These are phyloP conservation scores for Mactra quadrangularis DNA, from an alignment of 1,140 invertebrate genomes.

Conservation along the genomic window DNA sequence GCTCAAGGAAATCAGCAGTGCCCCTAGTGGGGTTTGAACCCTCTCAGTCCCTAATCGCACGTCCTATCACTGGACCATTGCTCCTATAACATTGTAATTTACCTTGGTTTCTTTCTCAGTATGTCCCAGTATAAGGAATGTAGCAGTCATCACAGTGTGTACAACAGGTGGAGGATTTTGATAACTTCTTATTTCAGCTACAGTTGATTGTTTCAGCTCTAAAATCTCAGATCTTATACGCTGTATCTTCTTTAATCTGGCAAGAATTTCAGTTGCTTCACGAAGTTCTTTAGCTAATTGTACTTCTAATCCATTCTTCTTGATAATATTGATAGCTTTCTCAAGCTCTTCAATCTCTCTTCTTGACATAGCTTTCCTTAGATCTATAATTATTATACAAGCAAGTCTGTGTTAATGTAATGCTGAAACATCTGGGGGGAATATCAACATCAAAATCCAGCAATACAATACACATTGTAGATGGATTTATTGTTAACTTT, in stretches of 20 bases:
- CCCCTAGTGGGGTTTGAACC: too few species aligned
- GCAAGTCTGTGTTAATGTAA: neutral
- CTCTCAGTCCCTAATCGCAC: too few species aligned
- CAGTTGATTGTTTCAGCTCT: conserved; percentile 81
- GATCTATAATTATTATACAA: conserved; percentile 66
- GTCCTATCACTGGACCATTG: too few species aligned
- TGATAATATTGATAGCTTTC: conserved; percentile 78
- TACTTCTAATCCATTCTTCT: conserved; percentile 79
- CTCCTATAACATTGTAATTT: too few species aligned
- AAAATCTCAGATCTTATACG: conserved; percentile 82
- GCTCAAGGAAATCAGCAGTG: too few species aligned
- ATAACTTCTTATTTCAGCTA: conserved; percentile 82
- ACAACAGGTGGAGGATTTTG: conserved; percentile 79
- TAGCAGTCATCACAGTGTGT: conserved; percentile 80
- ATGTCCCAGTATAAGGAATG: conserved; percentile 80
- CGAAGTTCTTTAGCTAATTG: conserved; percentile 75
- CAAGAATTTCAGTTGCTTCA: conserved; percentile 75
- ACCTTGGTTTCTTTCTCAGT: conserved; percentile 82
- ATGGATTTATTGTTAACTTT: too few species aligned
- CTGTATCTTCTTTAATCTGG: conserved; percentile 76
- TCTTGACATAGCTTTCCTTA: conserved; percentile 76
- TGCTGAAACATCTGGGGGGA: neutral
- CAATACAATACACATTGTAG: too few species aligned
- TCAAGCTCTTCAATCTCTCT: conserved; percentile 78
- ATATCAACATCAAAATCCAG: neutral